Evolutionary conservation across 1,140 invertebrate genomes (phyloP), one percentile per base, ranked within the genome.

Genomic region (Drosophila azteca): DNA sequence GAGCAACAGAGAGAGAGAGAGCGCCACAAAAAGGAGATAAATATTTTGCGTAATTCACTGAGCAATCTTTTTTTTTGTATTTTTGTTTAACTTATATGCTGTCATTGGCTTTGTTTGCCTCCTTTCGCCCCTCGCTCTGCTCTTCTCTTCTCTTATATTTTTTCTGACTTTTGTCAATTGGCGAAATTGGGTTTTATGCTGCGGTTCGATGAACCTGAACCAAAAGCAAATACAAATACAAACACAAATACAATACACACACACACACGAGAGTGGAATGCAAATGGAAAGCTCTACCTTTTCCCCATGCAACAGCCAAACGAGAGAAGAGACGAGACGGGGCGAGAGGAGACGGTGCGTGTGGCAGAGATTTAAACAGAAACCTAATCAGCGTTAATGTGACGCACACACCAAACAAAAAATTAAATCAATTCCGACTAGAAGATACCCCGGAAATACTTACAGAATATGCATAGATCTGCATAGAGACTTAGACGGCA

Each of bases 201-300:
- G 46, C 75, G 82, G 83, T 76, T 82, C 83, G 77, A 66, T 71
- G 79, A 87, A 82, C 78, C 48, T 50, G 60, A 76, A 87, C 75
- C 87, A 87, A 51, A 74, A 64, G 4, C 2, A 11, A 5, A 35
- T 7, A 29, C 29, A 31, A 7, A 6, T 20, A 20, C 17, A 20
- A 20, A n/a, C n/a, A 29, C 29, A 31, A 7, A 6, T 20, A 20
- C 17, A 20, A 20, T n/a, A 5, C 24, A 5, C 5, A 0, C 5
- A 13, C 13, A 4, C 35, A 39, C 4, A 5, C 11, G 35, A 39
- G 35, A 39, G 3, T 11, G 50, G 46, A 67, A 73, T 62, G 71
- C 69, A 77, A 85, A 79, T 57, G 35, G 39, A 75, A 65, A 52
- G 31, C 44, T 65, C 46, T 52, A n/a, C 43, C 35, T 13, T 39